Conservation (phyloP, 2,888 invertebrate genomes). For the Sipha maydis region DNA sequence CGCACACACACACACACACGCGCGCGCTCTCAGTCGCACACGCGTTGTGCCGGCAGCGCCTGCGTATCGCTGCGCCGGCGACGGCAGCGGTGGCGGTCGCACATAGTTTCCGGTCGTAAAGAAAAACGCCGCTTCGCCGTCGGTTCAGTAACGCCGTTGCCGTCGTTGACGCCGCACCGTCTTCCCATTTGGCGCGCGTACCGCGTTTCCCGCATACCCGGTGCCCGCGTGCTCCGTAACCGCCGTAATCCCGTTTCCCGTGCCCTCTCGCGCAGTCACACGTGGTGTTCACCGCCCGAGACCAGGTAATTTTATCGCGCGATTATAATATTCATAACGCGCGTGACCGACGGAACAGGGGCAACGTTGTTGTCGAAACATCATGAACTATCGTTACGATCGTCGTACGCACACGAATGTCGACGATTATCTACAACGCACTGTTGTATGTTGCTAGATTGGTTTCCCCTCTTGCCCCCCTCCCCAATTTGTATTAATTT, state of each 20-base stretch:
- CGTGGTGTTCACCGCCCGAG: neutral
- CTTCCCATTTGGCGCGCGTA: too few species aligned
- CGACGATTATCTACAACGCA: too few species aligned
- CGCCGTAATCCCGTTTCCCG: neutral
- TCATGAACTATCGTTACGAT: too few species aligned
- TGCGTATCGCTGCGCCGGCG: conserved; percentile 13
- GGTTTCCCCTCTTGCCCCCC: too few species aligned
- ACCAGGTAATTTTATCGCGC: neutral
- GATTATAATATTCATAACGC: too few species aligned
- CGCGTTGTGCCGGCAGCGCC: conserved; percentile 23
- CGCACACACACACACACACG: neutral
- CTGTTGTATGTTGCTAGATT: too few species aligned
- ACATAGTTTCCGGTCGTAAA: conserved; percentile 42
- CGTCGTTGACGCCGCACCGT: too few species aligned
- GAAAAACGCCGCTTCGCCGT: conserved; percentile 29
- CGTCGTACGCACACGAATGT: too few species aligned
- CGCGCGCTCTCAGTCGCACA: neutral
- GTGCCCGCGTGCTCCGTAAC: neutral
- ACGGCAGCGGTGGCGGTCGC: neutral
- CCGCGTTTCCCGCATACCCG: neutral
- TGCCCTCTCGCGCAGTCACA: neutral
- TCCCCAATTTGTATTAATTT: too few species aligned
- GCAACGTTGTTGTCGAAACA: too few species aligned
- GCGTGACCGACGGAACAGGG: too few species aligned
- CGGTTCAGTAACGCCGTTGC: conserved; percentile 54